These are phyloP conservation scores for Acipenser ruthenus DNA, from an alignment of 2,797 vertebrate genomes.

Conservation along the genomic window DNA sequence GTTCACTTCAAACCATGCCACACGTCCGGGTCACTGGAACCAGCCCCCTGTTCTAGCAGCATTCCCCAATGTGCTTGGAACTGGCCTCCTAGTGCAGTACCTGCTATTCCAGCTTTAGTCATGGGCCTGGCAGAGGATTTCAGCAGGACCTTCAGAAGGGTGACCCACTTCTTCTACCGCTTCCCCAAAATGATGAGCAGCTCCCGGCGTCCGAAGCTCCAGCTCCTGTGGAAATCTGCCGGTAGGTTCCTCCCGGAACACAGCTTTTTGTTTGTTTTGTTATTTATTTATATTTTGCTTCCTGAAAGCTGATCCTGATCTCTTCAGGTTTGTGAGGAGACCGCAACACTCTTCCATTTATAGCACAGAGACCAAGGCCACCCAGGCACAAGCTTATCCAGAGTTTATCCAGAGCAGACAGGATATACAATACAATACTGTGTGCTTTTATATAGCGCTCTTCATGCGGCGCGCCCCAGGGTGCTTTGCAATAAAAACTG, in stretches of 20 bases:
- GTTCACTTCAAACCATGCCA: slow-evolving; percentile 9
- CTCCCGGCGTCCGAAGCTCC: slow-evolving; percentile 46
- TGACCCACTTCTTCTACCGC: slow-evolving; percentile 46
- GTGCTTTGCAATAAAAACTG: too few relatives aligned
- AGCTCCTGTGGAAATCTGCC: slow-evolving; percentile 46
- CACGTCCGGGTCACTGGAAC: slow-evolving; percentile 1
- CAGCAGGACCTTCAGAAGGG: slow-evolving; percentile 41
- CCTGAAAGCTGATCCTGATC: too few relatives aligned
- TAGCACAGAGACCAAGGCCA: too few relatives aligned
- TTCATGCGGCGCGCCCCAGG: too few relatives aligned
- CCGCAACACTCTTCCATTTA: too few relatives aligned
- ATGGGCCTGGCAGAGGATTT: slow-evolving; percentile 52
- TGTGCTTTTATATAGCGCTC: not conserved
- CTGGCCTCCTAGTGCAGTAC: slow-evolving; percentile 1
- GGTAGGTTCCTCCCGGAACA: slow-evolving; percentile 42
- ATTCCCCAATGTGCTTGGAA: slow-evolving; percentile 1
- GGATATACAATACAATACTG: not conserved
- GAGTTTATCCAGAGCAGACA: too few relatives aligned
- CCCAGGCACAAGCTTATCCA: too few relatives aligned
- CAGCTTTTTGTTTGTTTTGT: too few relatives aligned
- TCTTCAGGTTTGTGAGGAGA: too few relatives aligned
- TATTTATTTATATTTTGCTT: too few relatives aligned
- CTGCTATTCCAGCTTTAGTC: not conserved
- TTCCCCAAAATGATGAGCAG: slow-evolving; percentile 46
- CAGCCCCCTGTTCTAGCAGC: not conserved